Percentiles rank a stretch among this genome's conserved stretches.
Conservation (phyloP, 2,113 vertebrate species). For the Pangasianodon hypophthalmus region DNA sequence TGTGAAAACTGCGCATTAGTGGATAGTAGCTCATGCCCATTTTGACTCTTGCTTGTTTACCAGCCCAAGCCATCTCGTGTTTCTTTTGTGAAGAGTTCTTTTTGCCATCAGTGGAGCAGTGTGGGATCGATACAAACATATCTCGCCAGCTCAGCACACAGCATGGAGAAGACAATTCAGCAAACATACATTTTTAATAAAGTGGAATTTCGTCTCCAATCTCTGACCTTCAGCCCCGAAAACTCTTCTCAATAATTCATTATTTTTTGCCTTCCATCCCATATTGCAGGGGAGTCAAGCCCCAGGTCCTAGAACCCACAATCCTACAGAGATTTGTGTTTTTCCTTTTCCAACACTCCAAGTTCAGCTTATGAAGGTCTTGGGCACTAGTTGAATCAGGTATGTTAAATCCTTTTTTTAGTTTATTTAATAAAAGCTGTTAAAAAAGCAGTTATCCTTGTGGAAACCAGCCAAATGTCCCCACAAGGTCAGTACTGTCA, state of each 20-base stretch:
- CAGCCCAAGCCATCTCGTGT: constrained; percentile 18
- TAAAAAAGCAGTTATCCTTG: background rate
- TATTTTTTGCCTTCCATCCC: constrained; percentile 58
- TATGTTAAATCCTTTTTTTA: background rate
- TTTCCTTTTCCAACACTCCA: background rate
- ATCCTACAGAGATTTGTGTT: background rate
- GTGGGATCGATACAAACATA: constrained; percentile 56
- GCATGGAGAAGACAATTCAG: constrained; percentile 68
- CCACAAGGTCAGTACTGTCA: background rate
- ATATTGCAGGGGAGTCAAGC: constrained; percentile 1
- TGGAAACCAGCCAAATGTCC: background rate
- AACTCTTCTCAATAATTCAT: constrained; percentile 80
- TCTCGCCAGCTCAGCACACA: constrained; percentile 62
- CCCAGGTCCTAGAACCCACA: background rate
- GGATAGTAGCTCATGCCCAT: background rate
- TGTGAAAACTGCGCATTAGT: background rate
- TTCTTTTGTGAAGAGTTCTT: constrained; percentile 28
- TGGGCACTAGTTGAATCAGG: background rate
- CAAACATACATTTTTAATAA: constrained; percentile 80
- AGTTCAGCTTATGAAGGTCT: background rate
- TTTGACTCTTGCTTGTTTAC: constrained; percentile 35
- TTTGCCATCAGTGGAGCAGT: constrained; percentile 50
- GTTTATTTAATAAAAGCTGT: background rate
- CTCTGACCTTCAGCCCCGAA: constrained; percentile 77
- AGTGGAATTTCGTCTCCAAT: constrained; percentile 51